These are phyloP conservation scores for Tholera decimalis DNA, from an alignment of 2,888 invertebrate genomes.

Conservation along the genomic window DNA sequence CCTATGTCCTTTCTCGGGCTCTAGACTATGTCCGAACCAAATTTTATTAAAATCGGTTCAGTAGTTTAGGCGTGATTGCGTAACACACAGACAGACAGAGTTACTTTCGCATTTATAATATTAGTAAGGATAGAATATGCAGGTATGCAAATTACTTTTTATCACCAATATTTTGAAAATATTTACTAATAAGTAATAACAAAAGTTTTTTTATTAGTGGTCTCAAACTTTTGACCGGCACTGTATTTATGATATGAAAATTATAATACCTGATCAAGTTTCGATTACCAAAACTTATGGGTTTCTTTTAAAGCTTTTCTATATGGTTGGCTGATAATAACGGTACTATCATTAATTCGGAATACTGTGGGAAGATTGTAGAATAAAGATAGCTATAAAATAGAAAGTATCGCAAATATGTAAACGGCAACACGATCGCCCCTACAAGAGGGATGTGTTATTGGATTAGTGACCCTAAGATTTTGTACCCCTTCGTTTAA, in stretches of 20 bases:
- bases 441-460: constrained; percentile 75
- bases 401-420: constrained; percentile 32
- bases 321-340: constrained; percentile 27
- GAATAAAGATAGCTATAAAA: constrained; percentile 36
- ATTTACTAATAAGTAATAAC: too few species aligned
- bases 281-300: constrained; percentile 8
- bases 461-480: constrained; percentile 83
- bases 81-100: too few species aligned
- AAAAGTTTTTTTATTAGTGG: too few species aligned
- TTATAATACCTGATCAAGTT: constrained; percentile 17
- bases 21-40: too few species aligned
- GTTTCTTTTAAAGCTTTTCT: constrained; percentile 6
- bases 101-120: too few species aligned
- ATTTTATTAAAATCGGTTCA: too few species aligned
- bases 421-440: constrained; percentile 36
- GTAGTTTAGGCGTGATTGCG: too few species aligned
- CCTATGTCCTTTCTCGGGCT: too few species aligned
- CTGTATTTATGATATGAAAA: background rate
- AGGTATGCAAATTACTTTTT: too few species aligned
- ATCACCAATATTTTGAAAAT: too few species aligned
- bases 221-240: too few species aligned
- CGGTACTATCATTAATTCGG: constrained; percentile 25
- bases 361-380: constrained; percentile 20
- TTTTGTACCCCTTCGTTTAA: constrained; percentile 65
- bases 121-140: too few species aligned